Percentiles rank a stretch among this genome's conserved stretches.
These are phyloP conservation scores for Paramisgurnus dabryanus DNA, from an alignment of 2,113 vertebrate species.

Conservation along the genomic window DNA sequence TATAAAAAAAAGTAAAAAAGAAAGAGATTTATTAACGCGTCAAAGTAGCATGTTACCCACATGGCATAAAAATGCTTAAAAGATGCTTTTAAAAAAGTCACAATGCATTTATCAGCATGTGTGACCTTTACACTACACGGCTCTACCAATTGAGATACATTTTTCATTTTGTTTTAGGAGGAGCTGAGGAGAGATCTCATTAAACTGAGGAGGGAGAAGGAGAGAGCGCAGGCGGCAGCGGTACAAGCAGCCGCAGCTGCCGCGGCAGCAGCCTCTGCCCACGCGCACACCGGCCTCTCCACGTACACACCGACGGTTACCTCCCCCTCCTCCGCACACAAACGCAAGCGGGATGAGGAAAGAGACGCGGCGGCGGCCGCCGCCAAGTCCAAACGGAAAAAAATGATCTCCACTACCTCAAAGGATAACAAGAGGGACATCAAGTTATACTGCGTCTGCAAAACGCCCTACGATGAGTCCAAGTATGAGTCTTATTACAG, in stretches of 20 bases:
- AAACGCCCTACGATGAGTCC: slow-evolving; percentile 96
- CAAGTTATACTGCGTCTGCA: slow-evolving; percentile 98
- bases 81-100: too few species aligned
- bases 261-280: slow-evolving; percentile 60
- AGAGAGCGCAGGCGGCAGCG: slow-evolving; percentile 82
- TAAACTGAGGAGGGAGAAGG: slow-evolving; percentile 89
- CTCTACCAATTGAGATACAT: too few species aligned
- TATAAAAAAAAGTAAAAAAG: too few species aligned
- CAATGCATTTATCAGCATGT: too few species aligned
- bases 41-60: too few species aligned
- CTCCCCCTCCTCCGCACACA: slow-evolving; percentile 74
- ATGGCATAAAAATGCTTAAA: too few species aligned
- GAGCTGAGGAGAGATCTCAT: slow-evolving; percentile 89
- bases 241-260: slow-evolving; percentile 69
- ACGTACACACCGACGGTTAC: slow-evolving; percentile 45
- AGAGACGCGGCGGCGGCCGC: slow-evolving; percentile 64
- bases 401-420: slow-evolving; percentile 96
- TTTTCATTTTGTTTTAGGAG: slow-evolving; percentile 76
- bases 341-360: slow-evolving; percentile 92
- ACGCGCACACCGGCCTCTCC: slow-evolving; percentile 60
- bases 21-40: too few species aligned
- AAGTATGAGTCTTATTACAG: slow-evolving; percentile 79
- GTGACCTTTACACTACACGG: too few species aligned
- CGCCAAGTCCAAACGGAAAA: slow-evolving; percentile 95
- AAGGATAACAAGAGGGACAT: slow-evolving; percentile 97